A percentile compares a stretch with the other conserved stretches of the same genome.
phyloP scores from a whole-genome alignment of 2,113 vertebrate species.

The Riparia riparia region DNA sequence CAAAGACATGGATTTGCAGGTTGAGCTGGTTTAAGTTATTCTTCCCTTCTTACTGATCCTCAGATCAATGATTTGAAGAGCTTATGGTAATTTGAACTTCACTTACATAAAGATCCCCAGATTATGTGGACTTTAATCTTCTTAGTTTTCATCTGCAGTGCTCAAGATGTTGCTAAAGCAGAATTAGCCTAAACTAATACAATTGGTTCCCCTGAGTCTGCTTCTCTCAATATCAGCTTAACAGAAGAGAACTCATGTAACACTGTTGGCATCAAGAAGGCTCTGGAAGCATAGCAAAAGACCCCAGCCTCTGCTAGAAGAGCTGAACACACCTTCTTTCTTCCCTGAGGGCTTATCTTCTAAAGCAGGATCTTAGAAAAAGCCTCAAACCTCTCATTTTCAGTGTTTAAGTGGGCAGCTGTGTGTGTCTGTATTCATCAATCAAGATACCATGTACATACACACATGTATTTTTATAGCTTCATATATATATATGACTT shows the following conservation, averaged over 20 bases:
- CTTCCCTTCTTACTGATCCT: neutral
- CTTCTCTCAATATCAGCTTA: conserved; percentile 14
- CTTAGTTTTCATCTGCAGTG: conserved; percentile 36
- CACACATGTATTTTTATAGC: neutral
- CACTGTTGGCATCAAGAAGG: neutral
- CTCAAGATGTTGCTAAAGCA: neutral
- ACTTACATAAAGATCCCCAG: conserved; percentile 41
- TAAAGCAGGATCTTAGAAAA: neutral
- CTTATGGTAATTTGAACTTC: conserved; percentile 50
- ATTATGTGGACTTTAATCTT: conserved; percentile 49
- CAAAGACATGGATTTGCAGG: neutral
- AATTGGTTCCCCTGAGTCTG: conserved; percentile 11
- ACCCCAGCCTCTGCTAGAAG: neutral
- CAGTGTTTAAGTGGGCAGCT: neutral
- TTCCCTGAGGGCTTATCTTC: neutral
- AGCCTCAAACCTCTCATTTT: neutral
- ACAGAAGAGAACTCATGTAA: neutral
- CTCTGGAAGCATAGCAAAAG: neutral
- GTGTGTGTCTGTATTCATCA: neutral
- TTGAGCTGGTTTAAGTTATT: neutral
- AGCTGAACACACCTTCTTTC: neutral
- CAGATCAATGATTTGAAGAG: conserved; percentile 18
- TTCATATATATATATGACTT: neutral
- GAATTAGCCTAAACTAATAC: conserved; percentile 43
- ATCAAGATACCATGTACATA: neutral